These are phyloP conservation scores for Paracanthobrama guichenoti DNA, from an alignment of 2,113 vertebrate species.

Conservation along the genomic window DNA sequence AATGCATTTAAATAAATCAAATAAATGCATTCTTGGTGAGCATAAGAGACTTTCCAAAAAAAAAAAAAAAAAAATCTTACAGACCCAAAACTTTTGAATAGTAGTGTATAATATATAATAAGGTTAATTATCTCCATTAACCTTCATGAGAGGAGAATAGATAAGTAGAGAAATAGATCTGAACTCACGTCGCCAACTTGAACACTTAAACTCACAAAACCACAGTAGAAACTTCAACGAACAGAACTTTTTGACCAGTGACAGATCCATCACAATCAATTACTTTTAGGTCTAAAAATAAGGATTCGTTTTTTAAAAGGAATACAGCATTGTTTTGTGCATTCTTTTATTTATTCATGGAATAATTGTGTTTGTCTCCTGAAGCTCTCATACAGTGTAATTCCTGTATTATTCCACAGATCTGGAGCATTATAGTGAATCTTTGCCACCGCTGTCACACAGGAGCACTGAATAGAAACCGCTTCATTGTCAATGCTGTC, in stretches of 20 bases:
- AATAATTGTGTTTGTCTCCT: background rate
- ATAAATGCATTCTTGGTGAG: no score
- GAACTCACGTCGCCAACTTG: background rate
- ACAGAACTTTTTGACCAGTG: background rate
- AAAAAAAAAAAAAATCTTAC: no score
- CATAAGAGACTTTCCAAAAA: no score
- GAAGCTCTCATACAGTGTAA: background rate
- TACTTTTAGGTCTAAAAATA: background rate
- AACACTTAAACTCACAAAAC: background rate
- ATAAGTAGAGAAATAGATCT: no score
- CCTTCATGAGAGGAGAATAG: no score
- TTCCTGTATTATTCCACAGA: background rate
- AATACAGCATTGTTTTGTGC: background rate
- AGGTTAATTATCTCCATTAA: no score
- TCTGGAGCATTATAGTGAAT: background rate
- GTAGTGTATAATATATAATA: no score
- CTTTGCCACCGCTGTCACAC: constrained; percentile 3
- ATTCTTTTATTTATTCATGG: background rate
- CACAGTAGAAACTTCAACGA: no score
- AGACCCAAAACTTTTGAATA: no score
- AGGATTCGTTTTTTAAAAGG: background rate
- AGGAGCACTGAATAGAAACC: background rate
- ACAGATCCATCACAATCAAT: background rate
- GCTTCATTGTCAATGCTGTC: constrained; percentile 11
- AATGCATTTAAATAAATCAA: no score